Percentiles rank a stretch among this genome's conserved stretches.
phyloP scores from a whole-genome alignment of 2,113 vertebrate genomes.

The Apistogramma diplotaenia region DNA sequence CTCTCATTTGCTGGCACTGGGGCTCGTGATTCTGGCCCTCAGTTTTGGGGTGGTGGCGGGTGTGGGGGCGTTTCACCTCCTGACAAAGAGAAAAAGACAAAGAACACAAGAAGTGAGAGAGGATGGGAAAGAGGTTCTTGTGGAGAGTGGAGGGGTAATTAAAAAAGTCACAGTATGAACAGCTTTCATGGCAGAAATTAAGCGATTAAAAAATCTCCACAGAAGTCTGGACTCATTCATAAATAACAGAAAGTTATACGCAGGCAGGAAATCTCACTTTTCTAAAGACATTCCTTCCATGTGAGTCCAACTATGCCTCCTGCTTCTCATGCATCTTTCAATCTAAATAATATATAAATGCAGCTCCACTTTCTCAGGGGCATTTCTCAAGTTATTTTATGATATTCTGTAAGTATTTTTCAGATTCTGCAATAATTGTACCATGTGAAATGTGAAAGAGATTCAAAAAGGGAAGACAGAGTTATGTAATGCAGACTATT shows the following conservation, averaged over 20 bases:
- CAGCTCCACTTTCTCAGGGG: neutral
- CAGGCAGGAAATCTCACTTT: neutral
- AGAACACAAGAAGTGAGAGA: conserved; percentile 30
- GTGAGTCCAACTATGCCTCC: neutral
- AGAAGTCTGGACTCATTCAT: neutral
- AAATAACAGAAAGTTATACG: neutral
- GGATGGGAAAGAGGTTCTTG: conserved; percentile 72
- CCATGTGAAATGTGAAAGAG: neutral
- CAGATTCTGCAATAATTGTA: neutral
- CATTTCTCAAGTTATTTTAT: too few species aligned
- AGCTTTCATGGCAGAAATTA: neutral
- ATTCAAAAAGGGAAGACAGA: neutral
- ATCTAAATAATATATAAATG: neutral
- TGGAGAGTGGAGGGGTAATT: conserved; percentile 56
- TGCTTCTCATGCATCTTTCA: neutral
- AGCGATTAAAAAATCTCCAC: neutral
- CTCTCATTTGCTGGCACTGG: conserved; percentile 70
- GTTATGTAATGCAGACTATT: neutral
- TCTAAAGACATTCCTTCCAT: neutral
- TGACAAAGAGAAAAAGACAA: conserved; percentile 55
- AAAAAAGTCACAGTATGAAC: conserved; percentile 77
- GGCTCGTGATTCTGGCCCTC: conserved; percentile 67
- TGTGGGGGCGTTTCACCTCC: conserved; percentile 43
- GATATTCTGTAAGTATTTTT: too few species aligned
- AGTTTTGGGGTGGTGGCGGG: conserved; percentile 51